phyloP scores from a whole-genome alignment of 1,140 invertebrate genomes.

The Psix sp. region DNA sequence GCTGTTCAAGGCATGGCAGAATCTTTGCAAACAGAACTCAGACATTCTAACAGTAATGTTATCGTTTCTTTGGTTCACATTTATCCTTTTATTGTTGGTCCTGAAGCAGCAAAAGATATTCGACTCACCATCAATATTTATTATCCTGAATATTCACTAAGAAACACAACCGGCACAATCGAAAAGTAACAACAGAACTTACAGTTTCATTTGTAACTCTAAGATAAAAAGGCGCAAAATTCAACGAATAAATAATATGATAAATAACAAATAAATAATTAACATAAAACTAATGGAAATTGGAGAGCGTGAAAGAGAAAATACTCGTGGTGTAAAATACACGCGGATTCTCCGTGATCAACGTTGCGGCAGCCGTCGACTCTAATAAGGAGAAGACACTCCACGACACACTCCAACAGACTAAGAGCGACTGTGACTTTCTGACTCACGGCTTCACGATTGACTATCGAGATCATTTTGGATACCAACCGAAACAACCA shows the following conservation, averaged over 20 bases:
- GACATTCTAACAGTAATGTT: constrained; percentile 78
- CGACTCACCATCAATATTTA: too few relatives aligned
- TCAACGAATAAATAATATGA: constrained; percentile 27
- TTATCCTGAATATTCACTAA: too few relatives aligned
- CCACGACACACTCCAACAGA: constrained; percentile 42
- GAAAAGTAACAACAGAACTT: not conserved
- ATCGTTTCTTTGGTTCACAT: constrained; percentile 80
- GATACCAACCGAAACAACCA: constrained; percentile 30
- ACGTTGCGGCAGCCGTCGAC: constrained; percentile 17
- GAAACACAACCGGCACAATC: not conserved
- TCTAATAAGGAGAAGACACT: constrained; percentile 53
- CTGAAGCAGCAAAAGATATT: constrained; percentile 78
- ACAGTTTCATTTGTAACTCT: too few relatives aligned
- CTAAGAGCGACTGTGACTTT: constrained; percentile 53
- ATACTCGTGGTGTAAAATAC: constrained; percentile 3
- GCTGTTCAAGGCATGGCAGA: constrained; percentile 82
- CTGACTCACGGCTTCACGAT: constrained; percentile 43
- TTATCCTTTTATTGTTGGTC: constrained; percentile 80
- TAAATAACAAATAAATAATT: constrained; percentile 36
- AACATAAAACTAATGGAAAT: constrained; percentile 30
- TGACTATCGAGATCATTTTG: constrained; percentile 51
- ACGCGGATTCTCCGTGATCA: constrained; percentile 27
- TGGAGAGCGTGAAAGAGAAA: constrained; percentile 2
- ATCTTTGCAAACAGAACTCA: constrained; percentile 79
- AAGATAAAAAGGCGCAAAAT: too few relatives aligned